Conservation (phyloP, 2,888 invertebrate genomes). For the Conchocele bisecta region DNA sequence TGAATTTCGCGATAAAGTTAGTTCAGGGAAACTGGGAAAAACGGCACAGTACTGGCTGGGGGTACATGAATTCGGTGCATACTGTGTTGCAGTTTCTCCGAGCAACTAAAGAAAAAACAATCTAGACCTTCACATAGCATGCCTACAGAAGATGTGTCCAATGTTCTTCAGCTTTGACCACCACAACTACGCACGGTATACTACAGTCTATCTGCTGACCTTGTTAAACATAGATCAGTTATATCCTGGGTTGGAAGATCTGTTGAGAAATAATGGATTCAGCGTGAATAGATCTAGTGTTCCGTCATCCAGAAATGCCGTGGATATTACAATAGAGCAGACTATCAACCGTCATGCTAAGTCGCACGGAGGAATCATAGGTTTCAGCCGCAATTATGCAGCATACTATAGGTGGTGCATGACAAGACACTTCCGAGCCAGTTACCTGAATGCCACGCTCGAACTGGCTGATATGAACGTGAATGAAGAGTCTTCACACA, state of each 20-base stretch:
- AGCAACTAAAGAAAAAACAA: conserved; percentile 33
- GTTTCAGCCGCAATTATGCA: conserved; percentile 14
- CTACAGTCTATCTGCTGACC: background rate
- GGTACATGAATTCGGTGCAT: conserved; percentile 28
- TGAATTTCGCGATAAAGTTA: too few species aligned
- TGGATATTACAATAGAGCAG: conserved; percentile 22
- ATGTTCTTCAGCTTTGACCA: conserved; percentile 12
- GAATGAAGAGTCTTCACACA: background rate
- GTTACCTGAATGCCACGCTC: background rate
- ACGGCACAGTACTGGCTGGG: conserved; percentile 27
- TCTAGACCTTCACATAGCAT: conserved; percentile 5
- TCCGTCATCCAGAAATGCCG: background rate
- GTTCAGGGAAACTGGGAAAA: conserved; percentile 11
- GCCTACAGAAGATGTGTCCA: conserved; percentile 9
- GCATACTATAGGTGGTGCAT: conserved; percentile 31
- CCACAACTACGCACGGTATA: background rate
- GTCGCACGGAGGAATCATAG: conserved; percentile 12
- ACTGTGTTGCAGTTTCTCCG: conserved; percentile 5
- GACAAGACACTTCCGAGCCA: background rate
- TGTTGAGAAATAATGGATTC: conserved; percentile 15
- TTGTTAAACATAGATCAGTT: background rate
- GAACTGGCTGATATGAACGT: background rate
- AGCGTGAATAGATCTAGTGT: conserved; percentile 6
- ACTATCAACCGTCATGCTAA: conserved; percentile 34
- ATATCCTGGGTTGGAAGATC: background rate